Evolutionary conservation across 2,888 invertebrate genomes (phyloP), one percentile per base, ranked within the genome.

Genomic region (Protophormia terraenovae): DNA sequence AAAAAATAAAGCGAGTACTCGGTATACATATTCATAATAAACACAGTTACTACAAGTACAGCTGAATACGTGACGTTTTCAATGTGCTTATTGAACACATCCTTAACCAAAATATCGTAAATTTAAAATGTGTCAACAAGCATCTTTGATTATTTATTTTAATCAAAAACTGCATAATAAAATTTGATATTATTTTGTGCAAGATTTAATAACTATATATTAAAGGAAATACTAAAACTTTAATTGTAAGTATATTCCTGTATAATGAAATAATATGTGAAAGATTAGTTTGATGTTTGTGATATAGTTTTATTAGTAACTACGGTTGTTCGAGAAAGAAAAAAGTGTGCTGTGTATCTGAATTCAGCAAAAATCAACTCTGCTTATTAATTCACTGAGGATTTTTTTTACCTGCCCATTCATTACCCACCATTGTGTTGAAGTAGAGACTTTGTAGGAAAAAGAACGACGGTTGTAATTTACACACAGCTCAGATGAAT

Each of bases 391-490:
- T 72, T 76, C 45, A 53, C 67, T 58, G 66, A 62, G 32, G 60
- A 69, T 73, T 82, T 85, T n/a, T 78, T 82, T 81, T 87, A 86
- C 87, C 85, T 87, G 86, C 83, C 86, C 86, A 87, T 87, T 87
- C 87, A 86, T 86, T 85, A 79, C 82, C 82, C 64, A 85, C 69
- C 85, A 85, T 85, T 85, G 82, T 85, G 78, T 75, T 82, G 66
- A 73, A 72, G 75, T 24, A 78, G 77, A 22, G 45, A 67, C 45
- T 64, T 47, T 72, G 62, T 32, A 22, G 47, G 41, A 14, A 41
- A 77, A 67, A 75, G 22, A 53, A 8, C 38, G 55, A 22, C 78
- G n/a, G 75, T 82, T 78, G 58, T 41, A 47, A 32, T 67, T 45
- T 58, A 22, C 12, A 14, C 12, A 45, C 6, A 41, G 22, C 73